Conservation (phyloP, 64 coral and sea anemone genomes). For the Stichodactyla mertensii region DNA sequence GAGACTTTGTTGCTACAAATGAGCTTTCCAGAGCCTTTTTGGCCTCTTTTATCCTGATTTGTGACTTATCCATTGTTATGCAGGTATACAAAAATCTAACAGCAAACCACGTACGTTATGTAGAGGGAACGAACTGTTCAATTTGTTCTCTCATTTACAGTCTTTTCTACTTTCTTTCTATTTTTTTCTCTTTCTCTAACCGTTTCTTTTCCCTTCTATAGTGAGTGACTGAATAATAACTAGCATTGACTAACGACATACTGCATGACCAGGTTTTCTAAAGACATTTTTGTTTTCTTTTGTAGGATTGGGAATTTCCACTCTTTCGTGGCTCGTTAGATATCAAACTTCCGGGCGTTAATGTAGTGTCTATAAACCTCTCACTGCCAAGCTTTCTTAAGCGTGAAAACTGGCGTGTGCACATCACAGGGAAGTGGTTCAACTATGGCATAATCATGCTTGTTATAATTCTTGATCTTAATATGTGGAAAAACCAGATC, state of each 20-base stretch:
- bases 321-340: slow-evolving; percentile 78
- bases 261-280: too few species aligned
- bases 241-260: too few species aligned
- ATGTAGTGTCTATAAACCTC: slow-evolving; percentile 72
- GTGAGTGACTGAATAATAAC: too few species aligned
- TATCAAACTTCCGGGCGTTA: slow-evolving; percentile 88
- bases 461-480: slow-evolving; percentile 94
- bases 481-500: slow-evolving; percentile 99
- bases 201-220: too few species aligned
- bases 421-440: slow-evolving; percentile 99
- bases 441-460: slow-evolving; percentile 97
- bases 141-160: too few species aligned
- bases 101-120: too few species aligned
- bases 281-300: background rate
- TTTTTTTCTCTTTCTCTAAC: too few species aligned
- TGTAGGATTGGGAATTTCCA: slow-evolving; percentile 98
- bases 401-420: slow-evolving; percentile 81
- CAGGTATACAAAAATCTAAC: slow-evolving; percentile 44
- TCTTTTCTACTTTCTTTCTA: too few species aligned
- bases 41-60: slow-evolving; percentile 81
- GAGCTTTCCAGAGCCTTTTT: slow-evolving; percentile 92
- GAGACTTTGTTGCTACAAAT: slow-evolving; percentile 88
- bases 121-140: too few species aligned
- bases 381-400: slow-evolving; percentile 69
- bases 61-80: slow-evolving; percentile 93